Evolutionary conservation across 2,797 vertebrate genomes (phyloP), one percentile per base, ranked within the genome.

Genomic region (Anabacerthia variegaticeps): DNA sequence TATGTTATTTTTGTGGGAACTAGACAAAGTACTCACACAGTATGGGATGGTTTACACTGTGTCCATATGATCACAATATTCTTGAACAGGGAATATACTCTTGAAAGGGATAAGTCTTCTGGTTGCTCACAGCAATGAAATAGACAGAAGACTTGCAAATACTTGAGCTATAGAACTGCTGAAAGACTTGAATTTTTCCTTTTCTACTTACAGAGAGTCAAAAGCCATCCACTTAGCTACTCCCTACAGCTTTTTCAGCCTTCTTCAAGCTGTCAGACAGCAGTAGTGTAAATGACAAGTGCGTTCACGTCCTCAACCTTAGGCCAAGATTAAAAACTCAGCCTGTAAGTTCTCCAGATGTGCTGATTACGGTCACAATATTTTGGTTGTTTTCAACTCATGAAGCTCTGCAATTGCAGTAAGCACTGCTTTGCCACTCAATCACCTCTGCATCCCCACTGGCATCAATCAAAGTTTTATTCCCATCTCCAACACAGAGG

Each of bases 141-240:
- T 19, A 26, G 7, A 58, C 22, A 73, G 18, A 22, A 73, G 48
- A 86, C 39, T 71, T 90, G 15, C 24, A 94, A 37, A 54, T 49
- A 34, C 28, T 89, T 46, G 23, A 83, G 24, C 12, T 39, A 48
- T 5, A 77, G 44, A 12, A 76, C 27, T 52, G 12, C 41, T 59
- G 3, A 7, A 72, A 94, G 10, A 15, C 9, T 22, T 89, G 14
- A 32, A 5, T 56, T 93, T 94, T 85, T 82, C 21, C 20, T 74
- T 86, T 92, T 63, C 71, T 93, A 23, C 65, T 93, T 77, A 52
- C 59, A 82, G 46, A 67, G n/a, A 54, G 43, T 69, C 41, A 68
- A 56, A 88, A 88, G 44, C 39, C 72, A 73, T 46, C 41, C 49
- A 65, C 15, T 82, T 89, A 76, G n/a, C 39, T 77, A 48, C 34